Percentiles rank a stretch among this genome's conserved stretches.
Conservation (phyloP, 2,113 vertebrate genomes). For the Cololabis saira region DNA sequence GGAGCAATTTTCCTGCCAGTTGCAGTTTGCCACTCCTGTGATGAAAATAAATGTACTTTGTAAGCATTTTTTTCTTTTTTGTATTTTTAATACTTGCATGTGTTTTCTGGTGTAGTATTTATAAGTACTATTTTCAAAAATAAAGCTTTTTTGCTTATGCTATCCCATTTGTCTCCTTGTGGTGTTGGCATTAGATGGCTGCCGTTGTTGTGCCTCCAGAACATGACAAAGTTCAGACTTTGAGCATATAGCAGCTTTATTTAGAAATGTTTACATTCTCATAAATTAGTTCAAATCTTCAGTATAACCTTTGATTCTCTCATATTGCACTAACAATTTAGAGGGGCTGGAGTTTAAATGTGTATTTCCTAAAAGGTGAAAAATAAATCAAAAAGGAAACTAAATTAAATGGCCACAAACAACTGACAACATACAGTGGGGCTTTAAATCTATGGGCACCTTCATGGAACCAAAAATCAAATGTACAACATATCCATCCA, state of each 20-base stretch:
- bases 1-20: conserved; percentile 26
- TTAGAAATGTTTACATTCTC: conserved; percentile 84
- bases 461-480: no score
- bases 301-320: conserved; percentile 61
- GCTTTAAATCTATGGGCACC: no score
- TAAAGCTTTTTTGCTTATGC: conserved; percentile 67
- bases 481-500: no score
- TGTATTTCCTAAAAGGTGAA: conserved; percentile 36
- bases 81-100: conserved; percentile 71
- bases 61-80: conserved; percentile 71
- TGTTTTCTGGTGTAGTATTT: conserved; percentile 74
- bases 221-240: background rate
- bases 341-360: conserved; percentile 31
- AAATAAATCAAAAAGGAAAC: conserved; percentile 22
- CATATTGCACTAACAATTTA: conserved; percentile 77
- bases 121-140: conserved; percentile 77
- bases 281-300: conserved; percentile 74
- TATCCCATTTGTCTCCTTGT: conserved; percentile 42
- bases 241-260: conserved; percentile 82
- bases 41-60: conserved; percentile 37
- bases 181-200: no score
- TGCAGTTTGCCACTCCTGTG: conserved; percentile 52
- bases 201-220: background rate
- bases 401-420: conserved; percentile 24
- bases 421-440: no score